Evolutionary conservation across 2,113 vertebrate genomes (phyloP).

Genomic region (Catharus minimus): DNA sequence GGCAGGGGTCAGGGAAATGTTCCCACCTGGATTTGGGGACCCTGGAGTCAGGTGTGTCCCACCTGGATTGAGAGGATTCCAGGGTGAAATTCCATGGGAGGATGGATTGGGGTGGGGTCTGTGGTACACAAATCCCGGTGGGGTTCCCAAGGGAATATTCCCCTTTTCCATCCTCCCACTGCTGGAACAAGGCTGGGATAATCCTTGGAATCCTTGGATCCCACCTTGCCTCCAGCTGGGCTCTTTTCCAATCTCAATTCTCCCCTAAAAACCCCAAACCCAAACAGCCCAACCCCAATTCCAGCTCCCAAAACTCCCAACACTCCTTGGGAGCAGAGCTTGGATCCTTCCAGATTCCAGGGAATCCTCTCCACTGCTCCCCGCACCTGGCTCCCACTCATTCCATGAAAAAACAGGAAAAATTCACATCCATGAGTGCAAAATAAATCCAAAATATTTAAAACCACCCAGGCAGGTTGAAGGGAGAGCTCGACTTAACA

Average conservation of each 20-base stretch:
- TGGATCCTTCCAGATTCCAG: background rate
- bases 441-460: background rate
- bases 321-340: background rate
- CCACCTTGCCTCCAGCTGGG: background rate
- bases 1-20: background rate
- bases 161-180: background rate
- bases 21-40: background rate
- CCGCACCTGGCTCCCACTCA: background rate
- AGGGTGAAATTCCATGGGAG: background rate
- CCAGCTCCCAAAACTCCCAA: background rate
- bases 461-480: background rate
- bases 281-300: background rate
- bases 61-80: background rate
- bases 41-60: background rate
- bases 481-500: fast-evolving
- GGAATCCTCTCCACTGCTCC: background rate
- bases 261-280: background rate
- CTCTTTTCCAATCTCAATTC: background rate
- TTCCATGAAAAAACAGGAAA: background rate
- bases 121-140: background rate
- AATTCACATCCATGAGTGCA: background rate
- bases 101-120: background rate
- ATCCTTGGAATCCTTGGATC: background rate
- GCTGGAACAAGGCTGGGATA: background rate
- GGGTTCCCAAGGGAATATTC: background rate